Conservation (phyloP, 2,113 vertebrate species). For the Halcyon senegalensis region DNA sequence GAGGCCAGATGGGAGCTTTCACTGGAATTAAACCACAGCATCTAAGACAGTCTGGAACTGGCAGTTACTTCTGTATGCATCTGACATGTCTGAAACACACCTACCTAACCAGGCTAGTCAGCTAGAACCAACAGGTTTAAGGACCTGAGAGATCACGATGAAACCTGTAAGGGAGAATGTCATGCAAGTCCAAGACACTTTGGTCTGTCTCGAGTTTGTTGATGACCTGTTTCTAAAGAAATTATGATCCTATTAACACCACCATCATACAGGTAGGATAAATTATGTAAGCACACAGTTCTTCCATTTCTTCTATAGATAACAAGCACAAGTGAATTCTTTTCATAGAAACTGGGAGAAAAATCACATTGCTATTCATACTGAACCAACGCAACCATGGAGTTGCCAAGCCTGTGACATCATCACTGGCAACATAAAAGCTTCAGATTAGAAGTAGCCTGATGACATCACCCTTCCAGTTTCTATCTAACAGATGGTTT, state of each 20-base stretch:
- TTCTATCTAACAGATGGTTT: conserved; percentile 84
- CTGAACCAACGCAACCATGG: conserved; percentile 6
- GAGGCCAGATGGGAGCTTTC: background rate
- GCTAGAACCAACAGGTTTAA: background rate
- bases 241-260: background rate
- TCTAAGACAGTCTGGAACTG: background rate
- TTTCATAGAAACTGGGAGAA: background rate
- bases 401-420: conserved; percentile 79
- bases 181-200: background rate
- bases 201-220: background rate
- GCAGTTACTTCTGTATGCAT: background rate
- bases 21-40: background rate
- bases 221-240: background rate
- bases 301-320: background rate
- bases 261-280: background rate
- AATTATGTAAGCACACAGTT: background rate
- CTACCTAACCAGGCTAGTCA: background rate
- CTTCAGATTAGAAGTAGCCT: conserved; percentile 79
- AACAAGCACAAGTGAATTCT: background rate
- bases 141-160: background rate
- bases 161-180: background rate
- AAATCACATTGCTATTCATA: conserved; percentile 53
- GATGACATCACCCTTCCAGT: conserved; percentile 77
- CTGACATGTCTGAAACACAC: background rate
- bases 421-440: conserved; percentile 77